A percentile compares a stretch with the other conserved stretches of the same genome.
These are phyloP conservation scores for Scleropages formosus DNA, from an alignment of 2,797 vertebrate genomes.

Conservation along the genomic window DNA sequence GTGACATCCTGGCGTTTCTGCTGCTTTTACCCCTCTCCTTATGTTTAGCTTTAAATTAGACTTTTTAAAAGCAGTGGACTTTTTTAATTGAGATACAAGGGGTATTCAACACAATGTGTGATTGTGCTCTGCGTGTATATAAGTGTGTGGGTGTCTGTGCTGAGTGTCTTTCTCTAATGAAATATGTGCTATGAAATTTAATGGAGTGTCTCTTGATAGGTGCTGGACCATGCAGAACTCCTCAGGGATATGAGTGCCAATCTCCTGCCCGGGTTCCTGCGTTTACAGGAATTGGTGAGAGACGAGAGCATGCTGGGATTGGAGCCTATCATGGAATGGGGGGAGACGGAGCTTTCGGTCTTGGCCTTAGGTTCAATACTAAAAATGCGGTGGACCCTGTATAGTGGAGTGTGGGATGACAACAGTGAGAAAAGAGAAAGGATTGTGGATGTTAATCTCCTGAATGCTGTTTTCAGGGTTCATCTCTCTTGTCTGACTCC, in stretches of 20 bases:
- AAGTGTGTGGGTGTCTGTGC: background rate
- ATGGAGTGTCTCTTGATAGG: constrained; percentile 61
- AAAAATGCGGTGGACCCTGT: too few relatives aligned
- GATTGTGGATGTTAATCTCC: too few relatives aligned
- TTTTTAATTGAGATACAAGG: background rate
- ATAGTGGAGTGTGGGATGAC: too few relatives aligned
- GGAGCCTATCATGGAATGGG: background rate
- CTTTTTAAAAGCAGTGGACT: too few relatives aligned
- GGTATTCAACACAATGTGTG: background rate
- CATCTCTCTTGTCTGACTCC: background rate
- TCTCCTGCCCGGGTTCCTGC: constrained; percentile 86
- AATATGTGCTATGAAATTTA: background rate
- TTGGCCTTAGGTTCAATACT: background rate
- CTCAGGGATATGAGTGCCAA: constrained; percentile 87
- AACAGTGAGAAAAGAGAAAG: too few relatives aligned
- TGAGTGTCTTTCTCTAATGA: too few relatives aligned
- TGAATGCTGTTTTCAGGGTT: background rate
- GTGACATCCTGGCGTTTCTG: too few relatives aligned
- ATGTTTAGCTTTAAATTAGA: too few relatives aligned
- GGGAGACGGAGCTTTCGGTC: background rate
- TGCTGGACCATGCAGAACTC: constrained; percentile 91
- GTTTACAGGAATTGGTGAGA: constrained; percentile 93
- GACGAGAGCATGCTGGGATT: background rate
- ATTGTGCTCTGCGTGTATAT: background rate
- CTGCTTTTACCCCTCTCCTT: too few relatives aligned